Conservation (phyloP, 2,888 invertebrate species). For the Caenorhabditis parvicauda region DNA sequence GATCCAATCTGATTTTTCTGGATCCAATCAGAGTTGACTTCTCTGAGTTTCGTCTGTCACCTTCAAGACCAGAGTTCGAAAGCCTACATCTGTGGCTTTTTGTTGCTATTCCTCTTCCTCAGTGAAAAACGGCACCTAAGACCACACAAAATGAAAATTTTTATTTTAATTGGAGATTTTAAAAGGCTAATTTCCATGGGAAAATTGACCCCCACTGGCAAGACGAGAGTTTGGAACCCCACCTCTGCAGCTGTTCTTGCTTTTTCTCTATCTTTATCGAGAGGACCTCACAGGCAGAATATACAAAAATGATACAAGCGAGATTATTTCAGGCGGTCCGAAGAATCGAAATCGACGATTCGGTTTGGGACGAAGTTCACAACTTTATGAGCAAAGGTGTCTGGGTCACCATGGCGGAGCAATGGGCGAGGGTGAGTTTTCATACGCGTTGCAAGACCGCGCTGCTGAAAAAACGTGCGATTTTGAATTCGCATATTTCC, state of each 20-base stretch:
- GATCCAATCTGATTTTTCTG: too few species aligned
- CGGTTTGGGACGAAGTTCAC: conserved; percentile 55
- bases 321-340: conserved; percentile 39
- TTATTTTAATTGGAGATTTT: too few species aligned
- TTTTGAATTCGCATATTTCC: not conserved
- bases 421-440: conserved; percentile 31
- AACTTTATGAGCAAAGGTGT: conserved; percentile 44
- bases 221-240: too few species aligned
- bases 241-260: too few species aligned
- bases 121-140: too few species aligned
- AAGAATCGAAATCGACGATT: conserved; percentile 51
- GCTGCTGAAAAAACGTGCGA: not conserved
- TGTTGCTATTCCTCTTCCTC: too few species aligned
- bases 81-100: too few species aligned
- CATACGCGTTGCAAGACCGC: not conserved
- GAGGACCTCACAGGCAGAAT: not conserved
- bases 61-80: too few species aligned
- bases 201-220: too few species aligned
- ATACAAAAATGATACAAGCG: not conserved
- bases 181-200: not conserved
- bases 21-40: too few species aligned
- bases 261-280: not conserved
- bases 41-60: too few species aligned
- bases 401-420: conserved; percentile 41
- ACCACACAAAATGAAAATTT: too few species aligned